phyloP scores from a whole-genome alignment of 1,140 invertebrate species.

The Telenomus remus region DNA sequence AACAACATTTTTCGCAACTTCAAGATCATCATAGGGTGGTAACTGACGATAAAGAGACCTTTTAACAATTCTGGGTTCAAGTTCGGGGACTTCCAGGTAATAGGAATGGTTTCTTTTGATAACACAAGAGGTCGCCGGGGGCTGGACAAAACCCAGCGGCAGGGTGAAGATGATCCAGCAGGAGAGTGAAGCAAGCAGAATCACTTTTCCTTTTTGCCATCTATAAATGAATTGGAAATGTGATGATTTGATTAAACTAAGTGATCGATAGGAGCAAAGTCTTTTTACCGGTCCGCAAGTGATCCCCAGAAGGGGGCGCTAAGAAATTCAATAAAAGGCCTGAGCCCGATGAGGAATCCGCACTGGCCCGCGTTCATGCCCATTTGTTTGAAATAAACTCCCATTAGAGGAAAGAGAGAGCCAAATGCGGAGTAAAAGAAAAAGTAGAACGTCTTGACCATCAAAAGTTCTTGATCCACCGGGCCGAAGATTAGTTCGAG shows the following conservation, averaged over 20 bases:
- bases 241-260: no score
- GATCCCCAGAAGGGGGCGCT: constrained; percentile 98
- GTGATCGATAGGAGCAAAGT: no score
- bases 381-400: constrained; percentile 99
- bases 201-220: constrained; percentile 89
- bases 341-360: constrained; percentile 91
- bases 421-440: constrained; percentile 99
- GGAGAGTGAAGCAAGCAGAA: constrained; percentile 92
- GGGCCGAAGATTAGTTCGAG: constrained; percentile 88
- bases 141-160: constrained; percentile 95
- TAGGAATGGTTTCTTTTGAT: constrained; percentile 82
- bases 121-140: constrained; percentile 91
- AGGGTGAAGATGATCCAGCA: constrained; percentile 98
- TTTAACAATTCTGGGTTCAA: constrained; percentile 65
- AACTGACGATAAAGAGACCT: constrained; percentile 57
- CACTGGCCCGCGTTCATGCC: constrained; percentile 98
- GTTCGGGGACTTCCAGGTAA: constrained; percentile 67
- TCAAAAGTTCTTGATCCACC: constrained; percentile 91
- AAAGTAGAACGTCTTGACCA: constrained; percentile 98
- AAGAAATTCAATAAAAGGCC: constrained; percentile 98
- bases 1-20: constrained; percentile 68
- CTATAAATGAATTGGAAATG: constrained; percentile 75
- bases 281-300: constrained; percentile 89
- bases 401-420: constrained; percentile 97
- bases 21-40: constrained; percentile 57